Percentiles rank a stretch among this genome's conserved stretches.
These are phyloP conservation scores for Atethmia centrago DNA, from an alignment of 2,888 invertebrate species.

Conservation along the genomic window DNA sequence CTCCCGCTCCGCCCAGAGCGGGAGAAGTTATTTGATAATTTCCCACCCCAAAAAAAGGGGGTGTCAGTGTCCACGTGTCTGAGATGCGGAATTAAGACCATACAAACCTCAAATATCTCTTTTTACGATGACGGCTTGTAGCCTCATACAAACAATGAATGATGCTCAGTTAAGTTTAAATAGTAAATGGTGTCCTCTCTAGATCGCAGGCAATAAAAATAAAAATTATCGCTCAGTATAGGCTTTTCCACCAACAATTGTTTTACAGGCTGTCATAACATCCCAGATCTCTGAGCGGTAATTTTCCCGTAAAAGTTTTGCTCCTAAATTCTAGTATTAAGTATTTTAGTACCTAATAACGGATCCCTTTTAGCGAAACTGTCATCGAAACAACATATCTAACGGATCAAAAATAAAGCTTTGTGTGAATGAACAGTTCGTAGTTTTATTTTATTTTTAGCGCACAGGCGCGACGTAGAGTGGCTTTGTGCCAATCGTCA, in stretches of 20 bases:
- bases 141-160: background rate
- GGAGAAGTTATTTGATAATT: too few species aligned
- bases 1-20: too few species aligned
- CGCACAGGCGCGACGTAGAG: constrained; percentile 18
- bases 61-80: background rate
- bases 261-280: background rate
- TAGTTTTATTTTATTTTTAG: constrained; percentile 61
- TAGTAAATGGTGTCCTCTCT: background rate
- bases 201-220: background rate
- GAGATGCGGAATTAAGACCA: background rate
- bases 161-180: background rate
- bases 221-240: constrained; percentile 12
- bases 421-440: constrained; percentile 62
- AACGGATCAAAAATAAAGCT: constrained; percentile 69
- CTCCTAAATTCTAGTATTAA: background rate
- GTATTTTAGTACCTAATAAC: constrained; percentile 15
- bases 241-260: background rate
- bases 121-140: background rate
- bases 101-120: background rate
- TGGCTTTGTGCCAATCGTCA: constrained; percentile 59
- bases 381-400: constrained; percentile 68
- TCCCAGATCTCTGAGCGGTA: background rate
- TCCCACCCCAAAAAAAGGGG: too few species aligned
- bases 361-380: constrained; percentile 31
- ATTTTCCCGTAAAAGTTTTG: background rate